These are phyloP conservation scores for Oegoconia quadripuncta DNA, from an alignment of 2,888 invertebrate species.

Conservation along the genomic window DNA sequence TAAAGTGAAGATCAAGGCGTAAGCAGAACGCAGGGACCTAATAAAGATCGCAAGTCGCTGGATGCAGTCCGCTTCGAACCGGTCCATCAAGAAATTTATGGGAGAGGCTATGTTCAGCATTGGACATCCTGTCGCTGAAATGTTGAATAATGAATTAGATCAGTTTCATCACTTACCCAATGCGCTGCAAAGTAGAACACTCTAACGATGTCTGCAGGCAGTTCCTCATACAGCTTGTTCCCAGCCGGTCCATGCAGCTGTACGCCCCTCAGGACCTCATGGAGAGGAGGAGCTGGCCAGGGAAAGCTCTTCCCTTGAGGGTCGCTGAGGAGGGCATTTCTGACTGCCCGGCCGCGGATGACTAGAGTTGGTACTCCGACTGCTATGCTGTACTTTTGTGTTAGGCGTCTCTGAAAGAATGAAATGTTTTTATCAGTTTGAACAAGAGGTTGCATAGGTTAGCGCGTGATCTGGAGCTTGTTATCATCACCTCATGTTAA, in stretches of 20 bases:
- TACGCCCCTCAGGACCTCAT: conserved; percentile 77
- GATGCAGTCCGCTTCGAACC: no score
- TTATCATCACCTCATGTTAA: no score
- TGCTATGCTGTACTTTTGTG: conserved; percentile 87
- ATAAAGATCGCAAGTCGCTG: neutral
- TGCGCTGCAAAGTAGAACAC: conserved; percentile 93
- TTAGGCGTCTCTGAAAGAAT: conserved; percentile 83
- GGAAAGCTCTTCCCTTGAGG: conserved; percentile 84
- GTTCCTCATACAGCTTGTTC: conserved; percentile 74
- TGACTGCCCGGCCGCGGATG: conserved; percentile 84
- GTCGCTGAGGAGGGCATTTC: conserved; percentile 83
- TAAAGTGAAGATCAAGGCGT: no score
- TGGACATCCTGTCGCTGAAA: no score
- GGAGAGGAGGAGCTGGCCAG: conserved; percentile 86
- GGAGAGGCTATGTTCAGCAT: no score
- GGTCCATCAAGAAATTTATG: no score
- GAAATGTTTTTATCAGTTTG: no score
- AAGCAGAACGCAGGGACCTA: conserved; percentile 15
- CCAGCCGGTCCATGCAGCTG: conserved; percentile 53
- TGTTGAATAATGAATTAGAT: no score
- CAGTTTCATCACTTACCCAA: conserved; percentile 82
- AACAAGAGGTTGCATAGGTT: no score
- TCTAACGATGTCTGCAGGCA: conserved; percentile 81
- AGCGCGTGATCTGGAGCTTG: no score
- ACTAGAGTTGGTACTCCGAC: conserved; percentile 88